Conservation (phyloP, 2,888 invertebrate genomes). For the Allolobophora icterica region DNA sequence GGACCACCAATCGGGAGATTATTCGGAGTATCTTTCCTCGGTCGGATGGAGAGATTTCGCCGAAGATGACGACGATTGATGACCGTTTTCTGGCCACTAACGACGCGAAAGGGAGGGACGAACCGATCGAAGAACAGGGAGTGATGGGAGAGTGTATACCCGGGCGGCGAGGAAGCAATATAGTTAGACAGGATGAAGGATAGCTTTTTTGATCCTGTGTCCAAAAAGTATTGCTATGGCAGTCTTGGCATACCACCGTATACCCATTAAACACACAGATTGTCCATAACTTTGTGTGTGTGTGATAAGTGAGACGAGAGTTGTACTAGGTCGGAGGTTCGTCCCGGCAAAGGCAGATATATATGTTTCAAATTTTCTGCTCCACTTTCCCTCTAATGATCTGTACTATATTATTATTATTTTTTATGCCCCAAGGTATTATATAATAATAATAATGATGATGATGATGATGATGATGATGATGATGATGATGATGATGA, state of each 20-base stretch:
- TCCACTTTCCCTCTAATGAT: neutral
- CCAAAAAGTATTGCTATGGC: neutral
- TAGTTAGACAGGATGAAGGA: neutral
- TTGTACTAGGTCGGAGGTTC: neutral
- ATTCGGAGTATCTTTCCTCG: neutral
- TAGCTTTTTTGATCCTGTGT: neutral
- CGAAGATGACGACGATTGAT: neutral
- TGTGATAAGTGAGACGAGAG: neutral
- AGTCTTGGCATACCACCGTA: neutral
- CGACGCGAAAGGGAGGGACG: neutral
- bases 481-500: no score
- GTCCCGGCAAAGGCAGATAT: neutral
- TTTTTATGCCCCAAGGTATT: no score
- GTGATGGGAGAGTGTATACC: no score
- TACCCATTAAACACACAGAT: neutral
- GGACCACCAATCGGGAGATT: neutral
- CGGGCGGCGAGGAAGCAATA: no score
- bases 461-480: no score
- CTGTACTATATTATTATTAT: no score
- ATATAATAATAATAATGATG: no score
- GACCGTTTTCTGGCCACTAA: neutral
- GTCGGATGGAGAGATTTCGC: neutral
- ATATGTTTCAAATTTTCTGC: neutral
- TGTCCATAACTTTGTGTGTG: neutral
- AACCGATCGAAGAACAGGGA: neutral